Evolutionary conservation across 2,888 invertebrate species (phyloP), one percentile per base, ranked within the genome.

Genomic region (Dicycla oo): DNA sequence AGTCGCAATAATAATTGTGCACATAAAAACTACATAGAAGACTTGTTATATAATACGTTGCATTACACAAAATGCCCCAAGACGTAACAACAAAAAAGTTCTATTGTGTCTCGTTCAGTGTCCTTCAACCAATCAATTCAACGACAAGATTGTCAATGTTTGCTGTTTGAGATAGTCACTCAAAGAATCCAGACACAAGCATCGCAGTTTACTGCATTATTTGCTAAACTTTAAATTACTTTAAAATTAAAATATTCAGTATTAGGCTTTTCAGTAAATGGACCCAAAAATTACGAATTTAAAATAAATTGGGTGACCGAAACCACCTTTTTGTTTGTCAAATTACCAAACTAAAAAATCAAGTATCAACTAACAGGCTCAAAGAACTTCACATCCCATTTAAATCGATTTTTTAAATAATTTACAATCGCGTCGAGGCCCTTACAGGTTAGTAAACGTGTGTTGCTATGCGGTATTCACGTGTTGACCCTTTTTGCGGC

Each of bases 401-500:
- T 67, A 47, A 69, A 47, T 63, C 6, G 56, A 53, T 65, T 60
- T 61, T 56, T 65, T 6, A 57, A 71, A 64, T 73, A 71, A 68
- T 73, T 74, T 62, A 61, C 15, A 61, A 66, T 78, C 73, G 71
- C 76, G 82, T 61, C 67, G 67, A 76, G 69, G 68, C 73, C 73
- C 71, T 83, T 73, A 84, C 74, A 71, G 58, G 60, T 75, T 53
- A 65, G 66, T 80, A 66, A 80, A 64, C 66, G 54, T 70, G 60
- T 63, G 54, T 40, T 54, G 18, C n/a, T 43, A 23, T 34, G 51
- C 57, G 20, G 20, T 38, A 78, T 91, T 94, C 91, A 94, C 88
- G 94, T 91, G 69, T 92, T 94, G 6, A 96, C 93, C 86, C 97
- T 97, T 89, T 98, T 98, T 26, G 97, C 94, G 1, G 97, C 97